Base-by-base conservation (phyloP, 1,140 invertebrate genomes). In the Zophobas atratus region DNA sequence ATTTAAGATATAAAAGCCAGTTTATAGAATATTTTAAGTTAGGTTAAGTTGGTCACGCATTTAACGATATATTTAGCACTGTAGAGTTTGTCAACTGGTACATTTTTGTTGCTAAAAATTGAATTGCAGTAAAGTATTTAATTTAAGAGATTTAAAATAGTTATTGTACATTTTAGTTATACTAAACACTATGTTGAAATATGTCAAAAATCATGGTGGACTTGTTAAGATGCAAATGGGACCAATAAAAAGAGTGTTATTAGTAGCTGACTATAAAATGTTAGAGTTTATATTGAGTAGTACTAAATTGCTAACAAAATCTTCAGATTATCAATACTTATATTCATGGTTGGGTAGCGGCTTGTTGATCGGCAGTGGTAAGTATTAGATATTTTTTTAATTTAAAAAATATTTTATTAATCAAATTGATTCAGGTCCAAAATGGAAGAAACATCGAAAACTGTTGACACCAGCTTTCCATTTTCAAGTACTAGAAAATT, bases 361-460 rank as follows among this genome's bases (percentile, higher is more conserved):
- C 8, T 43, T 70, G 3, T 43, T 70, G 4, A 70, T 43, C n/a
- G 41, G 33, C 36, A 35, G 20, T 33, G 34, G 1, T 43, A 38
- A 32, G 36, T 20, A 20, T 51, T 51, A 46, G 4, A 41, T 32
- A 2, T 48, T 51, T n/a, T 51, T 51, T 51, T 5, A 4, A 46
- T 8, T 4, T 46, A 51, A 20, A n/a, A 20, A 51, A 6, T n/a
- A 51, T 20, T 4, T 4, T 51, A 20, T 6, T 51, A n/a, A 5
- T 4, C 6, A 51, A 46, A 46, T 4, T 1, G 57, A 0, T 36
- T 39, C n/a, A 70, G 70, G 70, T 20, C 32, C 20, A 48, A 81
- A 85, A 34, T 87, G 86, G 86, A 80, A 84, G 0, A 84, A 85
- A 73, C 85, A 85, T 48, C 85, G 86, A n/a, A 36, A 53, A 75